These are phyloP conservation scores for Camponotus floridanus DNA, from an alignment of 1,140 invertebrate species.

Conservation along the genomic window DNA sequence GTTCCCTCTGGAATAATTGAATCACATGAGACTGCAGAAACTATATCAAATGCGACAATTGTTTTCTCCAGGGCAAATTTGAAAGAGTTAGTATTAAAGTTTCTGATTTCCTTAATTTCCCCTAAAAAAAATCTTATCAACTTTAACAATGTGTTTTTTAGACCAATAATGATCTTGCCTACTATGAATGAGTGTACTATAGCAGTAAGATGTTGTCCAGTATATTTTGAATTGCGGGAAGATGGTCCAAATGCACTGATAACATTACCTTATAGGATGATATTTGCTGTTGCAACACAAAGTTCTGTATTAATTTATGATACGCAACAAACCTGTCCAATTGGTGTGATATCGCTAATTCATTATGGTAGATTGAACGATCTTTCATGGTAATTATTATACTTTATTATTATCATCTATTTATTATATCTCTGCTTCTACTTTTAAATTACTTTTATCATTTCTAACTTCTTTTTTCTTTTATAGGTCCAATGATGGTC, in stretches of 20 bases:
- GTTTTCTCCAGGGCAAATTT: constrained; percentile 92
- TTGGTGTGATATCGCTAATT: constrained; percentile 95
- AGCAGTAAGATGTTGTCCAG: constrained; percentile 93
- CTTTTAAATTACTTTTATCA: constrained; percentile 2
- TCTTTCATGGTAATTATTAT: constrained; percentile 91
- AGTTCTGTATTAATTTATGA: constrained; percentile 96
- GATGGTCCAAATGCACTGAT: constrained; percentile 87
- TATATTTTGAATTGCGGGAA: constrained; percentile 90
- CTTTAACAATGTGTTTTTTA: constrained; percentile 81
- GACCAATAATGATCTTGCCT: constrained; percentile 94
- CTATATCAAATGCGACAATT: constrained; percentile 91
- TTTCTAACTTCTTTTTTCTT: constrained; percentile 33
- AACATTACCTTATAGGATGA: constrained; percentile 92
- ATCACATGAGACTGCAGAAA: constrained; percentile 87
- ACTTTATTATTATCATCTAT: background rate
- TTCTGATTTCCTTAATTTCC: background rate
- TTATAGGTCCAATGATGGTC: constrained; percentile 93
- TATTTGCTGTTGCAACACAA: constrained; percentile 96
- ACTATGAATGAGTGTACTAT: constrained; percentile 92
- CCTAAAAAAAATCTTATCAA: background rate
- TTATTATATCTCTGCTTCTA: background rate
- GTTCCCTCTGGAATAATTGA: constrained; percentile 94
- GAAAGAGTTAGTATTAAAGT: constrained; percentile 88
- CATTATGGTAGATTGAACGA: constrained; percentile 98
- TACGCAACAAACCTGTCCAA: constrained; percentile 94